Conservation (phyloP, 2,113 vertebrate species). For the Leucosticte australis region DNA sequence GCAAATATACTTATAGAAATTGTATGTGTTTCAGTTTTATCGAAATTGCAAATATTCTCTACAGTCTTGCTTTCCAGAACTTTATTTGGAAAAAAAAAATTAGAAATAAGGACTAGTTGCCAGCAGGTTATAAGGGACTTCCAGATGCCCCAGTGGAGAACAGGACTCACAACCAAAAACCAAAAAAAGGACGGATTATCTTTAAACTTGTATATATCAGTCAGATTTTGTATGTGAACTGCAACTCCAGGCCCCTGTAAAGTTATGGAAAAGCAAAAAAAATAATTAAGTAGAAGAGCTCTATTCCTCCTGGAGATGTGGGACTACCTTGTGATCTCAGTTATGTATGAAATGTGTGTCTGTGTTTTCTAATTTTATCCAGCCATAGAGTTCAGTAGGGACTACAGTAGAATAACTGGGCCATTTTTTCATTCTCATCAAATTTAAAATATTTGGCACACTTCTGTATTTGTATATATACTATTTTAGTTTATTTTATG, state of each 20-base stretch:
- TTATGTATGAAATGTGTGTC: not conserved
- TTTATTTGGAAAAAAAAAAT: not conserved
- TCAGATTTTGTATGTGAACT: not conserved
- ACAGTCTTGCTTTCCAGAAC: not conserved
- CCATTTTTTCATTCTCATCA: not conserved
- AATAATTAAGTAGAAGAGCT: not conserved
- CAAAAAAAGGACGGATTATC: not conserved
- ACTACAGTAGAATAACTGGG: not conserved
- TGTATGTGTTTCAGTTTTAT: not conserved
- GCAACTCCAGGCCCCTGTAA: not conserved
- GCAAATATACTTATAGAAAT: not conserved
- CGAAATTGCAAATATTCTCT: not conserved
- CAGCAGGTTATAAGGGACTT: not conserved
- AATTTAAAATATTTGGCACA: not conserved
- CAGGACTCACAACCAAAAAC: not conserved
- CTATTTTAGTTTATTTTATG: not conserved
- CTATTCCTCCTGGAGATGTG: not conserved
- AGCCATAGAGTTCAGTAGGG: not conserved
- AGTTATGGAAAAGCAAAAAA: not conserved
- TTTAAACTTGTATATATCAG: not conserved
- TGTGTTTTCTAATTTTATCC: not conserved
- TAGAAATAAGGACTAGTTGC: not conserved
- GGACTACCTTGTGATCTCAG: not conserved
- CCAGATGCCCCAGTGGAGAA: not conserved
- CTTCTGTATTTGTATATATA: no score